Evolutionary conservation across 2,888 invertebrate genomes (phyloP).

Genomic region (Drosophila paracracens): DNA sequence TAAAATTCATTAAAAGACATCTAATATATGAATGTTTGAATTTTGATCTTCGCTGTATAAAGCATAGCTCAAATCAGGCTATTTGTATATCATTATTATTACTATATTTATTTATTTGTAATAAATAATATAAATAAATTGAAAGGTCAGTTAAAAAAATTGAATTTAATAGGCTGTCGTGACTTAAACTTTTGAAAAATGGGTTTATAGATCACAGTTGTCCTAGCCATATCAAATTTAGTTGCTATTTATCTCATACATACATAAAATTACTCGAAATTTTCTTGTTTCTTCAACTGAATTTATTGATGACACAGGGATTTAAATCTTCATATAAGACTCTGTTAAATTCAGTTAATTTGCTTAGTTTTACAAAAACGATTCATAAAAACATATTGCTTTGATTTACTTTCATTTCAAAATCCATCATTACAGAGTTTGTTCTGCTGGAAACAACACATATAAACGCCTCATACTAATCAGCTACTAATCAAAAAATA

Average conservation of each 20-base stretch:
- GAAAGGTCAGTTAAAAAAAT: conserved; percentile 2
- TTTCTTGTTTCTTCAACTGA: not conserved
- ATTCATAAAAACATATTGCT: conserved; percentile 2
- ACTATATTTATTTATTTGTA: not conserved
- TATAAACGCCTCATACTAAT: conserved; percentile 32
- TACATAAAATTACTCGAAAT: not conserved
- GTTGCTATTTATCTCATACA: not conserved
- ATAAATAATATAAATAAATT: conserved; percentile 1
- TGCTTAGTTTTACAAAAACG: not conserved
- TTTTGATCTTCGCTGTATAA: not conserved
- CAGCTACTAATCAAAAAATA: conserved; percentile 31
- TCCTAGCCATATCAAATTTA: not conserved
- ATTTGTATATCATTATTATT: not conserved
- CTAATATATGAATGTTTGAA: not conserved
- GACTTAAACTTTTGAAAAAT: not conserved
- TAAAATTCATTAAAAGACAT: not conserved
- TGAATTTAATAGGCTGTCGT: not conserved
- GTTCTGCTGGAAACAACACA: conserved; percentile 32
- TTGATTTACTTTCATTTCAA: conserved; percentile 11
- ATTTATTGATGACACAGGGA: not conserved
- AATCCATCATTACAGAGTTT: conserved; percentile 43
- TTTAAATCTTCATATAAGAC: not conserved
- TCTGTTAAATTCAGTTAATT: not conserved
- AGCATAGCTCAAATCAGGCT: not conserved
- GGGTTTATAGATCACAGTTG: not conserved